phyloP scores from a whole-genome alignment of 2,888 invertebrate species.

The Tineola bisselliella region DNA sequence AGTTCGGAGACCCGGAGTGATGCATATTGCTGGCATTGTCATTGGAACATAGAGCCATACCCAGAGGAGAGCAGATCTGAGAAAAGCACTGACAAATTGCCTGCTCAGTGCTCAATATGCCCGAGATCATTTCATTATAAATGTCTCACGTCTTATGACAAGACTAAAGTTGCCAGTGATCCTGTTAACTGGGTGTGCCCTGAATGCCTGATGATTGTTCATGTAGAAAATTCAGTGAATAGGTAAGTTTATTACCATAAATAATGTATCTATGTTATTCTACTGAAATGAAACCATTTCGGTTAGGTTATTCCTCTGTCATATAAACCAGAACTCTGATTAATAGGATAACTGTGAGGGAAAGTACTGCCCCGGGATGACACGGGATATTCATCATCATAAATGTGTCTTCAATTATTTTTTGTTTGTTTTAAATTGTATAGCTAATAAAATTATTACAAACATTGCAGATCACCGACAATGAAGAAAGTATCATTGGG shows the following conservation, averaged over 20 bases:
- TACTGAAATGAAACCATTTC: too few relatives aligned
- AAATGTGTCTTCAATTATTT: too few relatives aligned
- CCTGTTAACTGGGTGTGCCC: constrained; percentile 81
- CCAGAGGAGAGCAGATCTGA: constrained; percentile 30
- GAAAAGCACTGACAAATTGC: constrained; percentile 30
- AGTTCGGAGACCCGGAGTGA: constrained; percentile 56
- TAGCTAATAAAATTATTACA: not conserved
- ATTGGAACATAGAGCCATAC: constrained; percentile 71
- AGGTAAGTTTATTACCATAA: too few relatives aligned
- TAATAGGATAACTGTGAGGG: too few relatives aligned
- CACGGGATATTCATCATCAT: too few relatives aligned
- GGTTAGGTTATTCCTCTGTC: too few relatives aligned
- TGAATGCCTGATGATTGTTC: constrained; percentile 80
- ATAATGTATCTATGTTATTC: too few relatives aligned
- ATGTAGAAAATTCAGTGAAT: constrained; percentile 76
- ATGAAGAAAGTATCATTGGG: constrained; percentile 79
- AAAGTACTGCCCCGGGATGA: too few relatives aligned
- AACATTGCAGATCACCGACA: constrained; percentile 67
- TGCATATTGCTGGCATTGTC: constrained; percentile 92
- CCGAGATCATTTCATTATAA: constrained; percentile 85
- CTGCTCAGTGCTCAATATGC: constrained; percentile 80
- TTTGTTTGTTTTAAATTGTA: too few relatives aligned
- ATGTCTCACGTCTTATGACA: constrained; percentile 70
- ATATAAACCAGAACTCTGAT: too few relatives aligned
- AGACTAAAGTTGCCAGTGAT: constrained; percentile 42